A percentile compares a stretch with the other conserved stretches of the same genome.
These are phyloP conservation scores for Biston stratarius DNA, from an alignment of 2,888 invertebrate genomes.

Conservation along the genomic window DNA sequence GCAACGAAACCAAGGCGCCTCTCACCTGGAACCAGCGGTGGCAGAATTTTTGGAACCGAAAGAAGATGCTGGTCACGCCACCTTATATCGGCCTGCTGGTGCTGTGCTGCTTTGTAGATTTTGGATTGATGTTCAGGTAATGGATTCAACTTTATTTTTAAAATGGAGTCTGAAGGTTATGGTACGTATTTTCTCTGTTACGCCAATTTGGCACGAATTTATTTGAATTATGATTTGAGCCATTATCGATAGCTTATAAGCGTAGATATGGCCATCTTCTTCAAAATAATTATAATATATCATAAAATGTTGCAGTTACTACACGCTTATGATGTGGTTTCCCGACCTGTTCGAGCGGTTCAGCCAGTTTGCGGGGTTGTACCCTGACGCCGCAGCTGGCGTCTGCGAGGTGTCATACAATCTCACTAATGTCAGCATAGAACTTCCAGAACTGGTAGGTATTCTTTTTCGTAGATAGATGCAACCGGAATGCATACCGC, in stretches of 20 bases:
- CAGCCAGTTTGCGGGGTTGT: conserved; percentile 79
- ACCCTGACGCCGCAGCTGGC: conserved; percentile 76
- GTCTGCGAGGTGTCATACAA: conserved; percentile 85
- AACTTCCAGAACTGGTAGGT: conserved; percentile 50
- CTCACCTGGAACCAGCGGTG: conserved; percentile 76
- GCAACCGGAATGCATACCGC: no score
- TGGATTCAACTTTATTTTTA: no score
- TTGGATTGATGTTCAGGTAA: conserved; percentile 88
- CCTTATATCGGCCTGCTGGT: conserved; percentile 84
- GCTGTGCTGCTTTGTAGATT: conserved; percentile 86
- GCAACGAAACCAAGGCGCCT: conserved; percentile 77
- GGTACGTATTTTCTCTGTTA: no score
- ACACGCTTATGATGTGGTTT: conserved; percentile 90
- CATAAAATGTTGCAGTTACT: conserved; percentile 74
- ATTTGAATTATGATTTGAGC: no score
- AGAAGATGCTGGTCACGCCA: conserved; percentile 81
- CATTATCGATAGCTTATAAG: no score
- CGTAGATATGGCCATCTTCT: no score
- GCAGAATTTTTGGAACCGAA: conserved; percentile 78
- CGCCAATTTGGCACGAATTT: no score
- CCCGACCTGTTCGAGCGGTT: conserved; percentile 89
- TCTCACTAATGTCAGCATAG: conserved; percentile 61
- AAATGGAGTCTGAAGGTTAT: no score
- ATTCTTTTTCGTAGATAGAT: not conserved
- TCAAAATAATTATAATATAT: not conserved